Evolutionary conservation across 2,113 vertebrate genomes (phyloP).

Genomic region (Prunella fulvescens): DNA sequence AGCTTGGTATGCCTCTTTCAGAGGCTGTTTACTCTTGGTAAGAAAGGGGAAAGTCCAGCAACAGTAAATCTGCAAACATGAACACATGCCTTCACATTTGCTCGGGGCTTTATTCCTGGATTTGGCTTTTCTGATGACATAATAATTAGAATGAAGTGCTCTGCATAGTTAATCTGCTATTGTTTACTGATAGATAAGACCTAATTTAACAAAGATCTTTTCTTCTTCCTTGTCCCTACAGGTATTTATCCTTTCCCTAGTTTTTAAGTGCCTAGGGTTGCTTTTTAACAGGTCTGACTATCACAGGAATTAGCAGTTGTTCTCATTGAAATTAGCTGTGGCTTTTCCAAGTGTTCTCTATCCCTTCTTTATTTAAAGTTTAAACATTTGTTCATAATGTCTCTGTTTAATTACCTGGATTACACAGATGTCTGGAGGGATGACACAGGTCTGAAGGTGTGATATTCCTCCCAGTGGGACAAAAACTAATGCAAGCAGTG

Average conservation of each 20-base stretch:
- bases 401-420: background rate
- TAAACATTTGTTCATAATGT: background rate
- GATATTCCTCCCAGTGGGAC: background rate
- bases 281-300: background rate
- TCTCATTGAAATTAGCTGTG: background rate
- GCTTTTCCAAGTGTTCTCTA: background rate
- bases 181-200: background rate
- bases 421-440: rapidly evolving
- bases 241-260: background rate
- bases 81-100: background rate
- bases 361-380: background rate
- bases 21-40: background rate
- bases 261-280: background rate
- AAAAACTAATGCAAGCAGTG: background rate
- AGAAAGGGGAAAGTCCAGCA: constrained; percentile 23
- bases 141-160: background rate
- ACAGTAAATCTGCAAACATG: background rate
- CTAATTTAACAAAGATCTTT: background rate
- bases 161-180: background rate
- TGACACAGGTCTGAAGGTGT: background rate
- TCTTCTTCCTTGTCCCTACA: background rate
- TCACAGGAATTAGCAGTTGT: background rate
- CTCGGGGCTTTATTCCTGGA: background rate
- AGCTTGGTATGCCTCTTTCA: background rate
- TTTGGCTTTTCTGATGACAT: background rate